Evolutionary conservation across 2,888 invertebrate genomes (phyloP), one percentile per base, ranked within the genome.

Genomic region (Parnassius mnemosyne): DNA sequence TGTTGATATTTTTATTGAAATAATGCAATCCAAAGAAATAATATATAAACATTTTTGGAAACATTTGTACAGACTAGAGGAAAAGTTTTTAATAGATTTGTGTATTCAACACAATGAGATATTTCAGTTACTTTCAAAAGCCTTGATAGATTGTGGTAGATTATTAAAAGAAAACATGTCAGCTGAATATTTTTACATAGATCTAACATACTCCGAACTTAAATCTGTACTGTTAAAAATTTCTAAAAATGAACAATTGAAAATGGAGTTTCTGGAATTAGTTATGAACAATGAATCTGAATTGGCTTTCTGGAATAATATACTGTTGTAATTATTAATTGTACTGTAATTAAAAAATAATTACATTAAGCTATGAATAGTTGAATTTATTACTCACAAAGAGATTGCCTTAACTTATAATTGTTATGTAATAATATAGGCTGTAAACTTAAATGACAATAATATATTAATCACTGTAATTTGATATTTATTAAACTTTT

Each of bases 141-240:
- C 80, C 68, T 92, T 81, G 69, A 78, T 76, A 59, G 88, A 89
- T 61, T 77, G 72, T 79, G 89, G 87, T 59, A 91, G 82, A 71
- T 75, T 88, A 47, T 50, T 88, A 3, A 72, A 75, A 63, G 82
- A 86, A 55, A 74, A 83, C 58, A 83, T 89, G 80, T 86, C 86
- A 0, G 69, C 81, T 0, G 83, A 88, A 61, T 85, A 72, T 57
- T 89, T 88, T 78, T 89, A 89, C 66, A 82, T 89, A 59, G 90
- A 92, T 67, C 79, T 94, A 42, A 83, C 85, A 64, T 93, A 92
- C 74, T 78, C 84, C 0, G 89, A 93, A 72, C 77, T 94, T 61
- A 73, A 85, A 2, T 70, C 72, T 44, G 72, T 92, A 46, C 79
- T 93, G 0, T 81, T 80, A 69, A 82, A 70, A 64, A 79, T 94